Evolutionary conservation across 2,113 vertebrate genomes (phyloP).

Genomic region (Vulpes lagopus): DNA sequence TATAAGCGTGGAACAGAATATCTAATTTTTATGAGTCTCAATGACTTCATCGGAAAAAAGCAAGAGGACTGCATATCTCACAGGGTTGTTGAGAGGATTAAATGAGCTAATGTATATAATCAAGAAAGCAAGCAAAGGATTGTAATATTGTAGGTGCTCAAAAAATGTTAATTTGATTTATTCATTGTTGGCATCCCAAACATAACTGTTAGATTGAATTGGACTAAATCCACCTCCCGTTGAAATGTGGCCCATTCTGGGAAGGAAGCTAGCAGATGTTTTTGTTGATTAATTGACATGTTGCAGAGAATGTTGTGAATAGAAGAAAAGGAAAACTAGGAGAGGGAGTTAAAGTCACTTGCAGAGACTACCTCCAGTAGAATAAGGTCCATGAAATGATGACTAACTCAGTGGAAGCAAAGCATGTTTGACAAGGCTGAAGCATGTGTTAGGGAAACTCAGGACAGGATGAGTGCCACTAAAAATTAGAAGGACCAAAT

Average conservation of each 20-base stretch:
- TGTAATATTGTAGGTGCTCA: neutral
- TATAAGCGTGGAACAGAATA: neutral
- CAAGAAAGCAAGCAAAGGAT: slow-evolving; percentile 20
- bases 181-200: slow-evolving; percentile 4
- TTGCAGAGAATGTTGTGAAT: neutral
- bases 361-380: neutral
- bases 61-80: neutral
- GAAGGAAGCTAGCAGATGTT: neutral
- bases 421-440: neutral
- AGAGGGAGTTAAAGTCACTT: neutral
- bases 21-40: neutral
- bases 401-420: neutral
- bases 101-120: neutral
- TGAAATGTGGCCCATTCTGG: neutral
- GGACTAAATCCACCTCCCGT: neutral
- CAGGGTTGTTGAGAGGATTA: neutral
- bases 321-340: neutral
- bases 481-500: slow-evolving; percentile 57
- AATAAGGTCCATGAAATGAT: neutral
- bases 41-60: neutral
- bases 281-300: neutral
- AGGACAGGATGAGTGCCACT: neutral
- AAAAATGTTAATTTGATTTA: slow-evolving; percentile 1
- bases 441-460: neutral
- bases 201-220: neutral